phyloP scores from a whole-genome alignment of 2,888 invertebrate species.

The Campopleginae sp. region DNA sequence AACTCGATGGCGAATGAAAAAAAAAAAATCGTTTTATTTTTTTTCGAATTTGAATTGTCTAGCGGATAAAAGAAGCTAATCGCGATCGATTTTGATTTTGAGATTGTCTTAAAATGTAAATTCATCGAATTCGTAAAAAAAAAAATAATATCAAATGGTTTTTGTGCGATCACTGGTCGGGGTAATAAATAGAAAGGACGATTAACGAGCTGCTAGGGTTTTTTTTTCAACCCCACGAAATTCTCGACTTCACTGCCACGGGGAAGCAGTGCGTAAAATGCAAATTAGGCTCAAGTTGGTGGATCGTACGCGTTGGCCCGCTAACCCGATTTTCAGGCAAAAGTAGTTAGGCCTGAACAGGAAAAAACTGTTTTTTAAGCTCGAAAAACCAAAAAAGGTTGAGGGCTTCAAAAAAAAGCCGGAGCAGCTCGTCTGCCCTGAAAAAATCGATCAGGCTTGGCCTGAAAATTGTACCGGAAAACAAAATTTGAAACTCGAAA shows the following conservation, averaged over 20 bases:
- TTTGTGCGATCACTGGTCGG: constrained; percentile 11
- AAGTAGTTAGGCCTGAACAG: not conserved
- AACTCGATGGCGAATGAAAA: not conserved
- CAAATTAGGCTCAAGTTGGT: not conserved
- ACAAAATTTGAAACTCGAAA: too few relatives aligned
- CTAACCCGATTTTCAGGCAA: not conserved
- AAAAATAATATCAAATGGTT: not conserved
- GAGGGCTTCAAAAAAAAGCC: too few relatives aligned
- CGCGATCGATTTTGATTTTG: constrained; percentile 17
- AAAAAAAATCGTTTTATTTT: too few relatives aligned
- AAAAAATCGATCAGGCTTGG: not conserved
- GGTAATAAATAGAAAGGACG: not conserved
- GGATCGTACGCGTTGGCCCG: not conserved
- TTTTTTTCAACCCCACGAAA: not conserved
- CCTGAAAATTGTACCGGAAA: not conserved
- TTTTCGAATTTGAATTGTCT: not conserved
- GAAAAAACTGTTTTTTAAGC: too few relatives aligned
- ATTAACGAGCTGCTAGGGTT: constrained; percentile 7
- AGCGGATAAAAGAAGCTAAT: not conserved
- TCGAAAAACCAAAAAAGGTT: too few relatives aligned
- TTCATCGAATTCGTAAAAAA: not conserved
- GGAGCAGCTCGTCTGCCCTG: not conserved
- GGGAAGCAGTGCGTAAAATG: constrained; percentile 1
- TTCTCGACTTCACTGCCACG: not conserved
- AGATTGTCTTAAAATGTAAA: too few relatives aligned